Evolutionary conservation across 2,797 vertebrate genomes (phyloP).

Genomic region (Apogon talboti): DNA sequence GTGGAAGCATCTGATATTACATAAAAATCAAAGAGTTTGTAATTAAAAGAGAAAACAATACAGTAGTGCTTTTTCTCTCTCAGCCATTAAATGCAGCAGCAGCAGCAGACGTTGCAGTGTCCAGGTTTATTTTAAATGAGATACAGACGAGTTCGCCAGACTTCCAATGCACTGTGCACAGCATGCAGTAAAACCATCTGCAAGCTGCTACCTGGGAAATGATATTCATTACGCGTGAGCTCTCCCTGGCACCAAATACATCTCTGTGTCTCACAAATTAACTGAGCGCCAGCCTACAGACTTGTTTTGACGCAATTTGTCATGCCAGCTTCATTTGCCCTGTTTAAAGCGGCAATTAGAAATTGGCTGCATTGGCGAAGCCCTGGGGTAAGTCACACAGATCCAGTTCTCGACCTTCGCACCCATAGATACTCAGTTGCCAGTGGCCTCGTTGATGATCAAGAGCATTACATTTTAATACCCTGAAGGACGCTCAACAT

Average conservation of each 20-base stretch:
- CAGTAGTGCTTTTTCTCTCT: neutral
- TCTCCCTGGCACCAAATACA: slow-evolving; percentile 64
- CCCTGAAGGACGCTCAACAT: slow-evolving; percentile 70
- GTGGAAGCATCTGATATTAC: slow-evolving; percentile 54
- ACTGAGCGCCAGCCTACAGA: slow-evolving; percentile 65
- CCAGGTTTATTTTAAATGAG: slow-evolving; percentile 52
- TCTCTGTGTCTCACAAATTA: slow-evolving; percentile 70
- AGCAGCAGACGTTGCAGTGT: slow-evolving; percentile 12
- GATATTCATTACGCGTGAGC: slow-evolving; percentile 62
- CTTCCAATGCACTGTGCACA: slow-evolving; percentile 36
- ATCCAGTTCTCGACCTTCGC: slow-evolving; percentile 67
- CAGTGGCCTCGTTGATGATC: slow-evolving; percentile 66
- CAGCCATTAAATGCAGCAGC: neutral
- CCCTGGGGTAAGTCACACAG: slow-evolving; percentile 77
- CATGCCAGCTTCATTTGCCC: slow-evolving; percentile 80
- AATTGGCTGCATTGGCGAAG: slow-evolving; percentile 63
- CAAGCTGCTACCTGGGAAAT: slow-evolving; percentile 68
- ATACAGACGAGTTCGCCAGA: slow-evolving; percentile 29
- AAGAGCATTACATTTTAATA: slow-evolving; percentile 59
- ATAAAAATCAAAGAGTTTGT: slow-evolving; percentile 39
- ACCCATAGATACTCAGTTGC: slow-evolving; percentile 40
- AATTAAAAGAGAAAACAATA: slow-evolving; percentile 41
- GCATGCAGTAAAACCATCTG: slow-evolving; percentile 57
- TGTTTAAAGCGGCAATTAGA: slow-evolving; percentile 77
- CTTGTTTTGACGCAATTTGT: slow-evolving; percentile 80